Evolutionary conservation across 2,888 invertebrate genomes (phyloP), one percentile per base, ranked within the genome.

Genomic region (Hemithea aestivaria): DNA sequence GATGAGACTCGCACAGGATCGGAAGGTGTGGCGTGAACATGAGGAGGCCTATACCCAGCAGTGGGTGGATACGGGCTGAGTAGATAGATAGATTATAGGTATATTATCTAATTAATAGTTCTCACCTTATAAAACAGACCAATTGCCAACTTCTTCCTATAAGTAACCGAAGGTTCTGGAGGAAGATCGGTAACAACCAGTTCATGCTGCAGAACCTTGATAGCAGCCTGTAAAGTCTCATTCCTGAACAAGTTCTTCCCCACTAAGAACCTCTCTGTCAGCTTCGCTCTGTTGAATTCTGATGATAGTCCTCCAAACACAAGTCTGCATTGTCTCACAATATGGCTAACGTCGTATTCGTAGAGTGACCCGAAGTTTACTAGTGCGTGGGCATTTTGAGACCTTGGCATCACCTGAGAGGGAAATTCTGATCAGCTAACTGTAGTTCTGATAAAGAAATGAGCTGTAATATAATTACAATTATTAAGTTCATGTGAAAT

Each of bases 291-390:
- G 0, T 57, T 47, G 31, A 67, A 77, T 0, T 35, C 50, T 7
- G 80, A 57, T 32, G 81, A 78, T 2, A 92, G 88, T n/a, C 89
- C 90, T 7, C 91, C 91, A 48, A 81, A 90, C 0, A 89, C 88
- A 7, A 92, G 80, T n/a, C 71, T 72, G 1, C 40, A 40, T 27
- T 45, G 29, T 2, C 5, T 2, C 2, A 16, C 16, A 31, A 45
- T 26, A 1, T 61, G 53, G 0, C 3, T 35, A 1, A 51, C 28
- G 0, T 38, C 23, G 2, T 16, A 52, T 66, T 90, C 88, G 42
- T 91, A 87, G 1, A 91, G 71, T 60, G 93, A 93, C 2, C 91
- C 94, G n/a, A 92, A 91, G 58, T 93, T 93, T 0, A 95, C 91
- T 37, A 91, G 89, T 0, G 94, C 93, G 55, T 93, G 93, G 0